Evolutionary conservation across 2,888 invertebrate genomes (phyloP), one percentile per base, ranked within the genome.

Genomic region (Microctonus aethiopoides): DNA sequence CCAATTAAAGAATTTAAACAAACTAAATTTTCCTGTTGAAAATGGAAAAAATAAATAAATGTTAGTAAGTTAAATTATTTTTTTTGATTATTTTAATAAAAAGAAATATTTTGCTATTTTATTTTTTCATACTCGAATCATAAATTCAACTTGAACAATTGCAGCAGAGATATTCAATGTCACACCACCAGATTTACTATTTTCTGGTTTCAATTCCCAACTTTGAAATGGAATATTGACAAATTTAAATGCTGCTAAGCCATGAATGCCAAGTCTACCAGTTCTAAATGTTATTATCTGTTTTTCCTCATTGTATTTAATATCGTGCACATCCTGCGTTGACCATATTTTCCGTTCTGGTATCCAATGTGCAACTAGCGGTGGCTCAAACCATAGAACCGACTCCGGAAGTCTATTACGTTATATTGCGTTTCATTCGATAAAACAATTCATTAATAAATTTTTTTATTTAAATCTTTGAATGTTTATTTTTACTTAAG

Each of bases 281-380:
- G 92, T 92, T 64, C 94, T 88, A 80, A 95, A 95, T 74, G 93
- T 92, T 54, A 95, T 88, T 0, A 91, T 91, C 5, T 94, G 91
- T 80, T 94, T 94, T 79, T 95, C 95, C 83, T 96, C 96, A 81
- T 95, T 95, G 80, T 92, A 95, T 84, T 95, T 94, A 70, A 91
- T 89, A 75, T 94, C 94, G 78, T 94, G 93, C 7, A 94, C 89
- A 78, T 92, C 92, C 76, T 92, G 90, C 22, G 89, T 91, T 0
- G 92, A 92, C 94, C 94, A 94, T 54, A 87, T 71, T 77, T 83
- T 77, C 80, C 82, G 82, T 73, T 86, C 86, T 66, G 87, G 87
- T 72, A 92, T 90, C 93, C 94, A 94, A 76, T 92, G 92, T 62
- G 93, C 92, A 7, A 93, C 90, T 39, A 92, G 89, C 0, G 94